Conservation (phyloP, 2,797 vertebrate genomes). For the Notamacropus eugenii region DNA sequence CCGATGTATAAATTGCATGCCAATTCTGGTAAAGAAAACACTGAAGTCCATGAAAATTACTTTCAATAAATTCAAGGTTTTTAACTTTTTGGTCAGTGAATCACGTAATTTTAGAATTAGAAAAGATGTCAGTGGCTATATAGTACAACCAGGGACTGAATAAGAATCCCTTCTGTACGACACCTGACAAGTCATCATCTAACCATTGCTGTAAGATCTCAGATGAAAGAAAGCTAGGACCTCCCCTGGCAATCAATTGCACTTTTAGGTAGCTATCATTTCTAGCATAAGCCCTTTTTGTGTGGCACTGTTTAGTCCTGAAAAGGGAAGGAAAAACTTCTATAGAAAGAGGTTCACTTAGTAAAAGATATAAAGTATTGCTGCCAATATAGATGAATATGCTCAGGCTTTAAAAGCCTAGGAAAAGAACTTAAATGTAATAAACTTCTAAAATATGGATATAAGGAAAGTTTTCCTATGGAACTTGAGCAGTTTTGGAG, state of each 20-base stretch:
- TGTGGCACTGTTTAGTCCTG: not conserved
- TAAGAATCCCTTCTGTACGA: not conserved
- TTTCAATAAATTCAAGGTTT: slow-evolving; percentile 3
- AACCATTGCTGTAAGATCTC: not conserved
- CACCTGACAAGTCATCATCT: not conserved
- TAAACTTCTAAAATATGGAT: not conserved
- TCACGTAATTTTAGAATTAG: not conserved
- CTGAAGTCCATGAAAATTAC: not conserved
- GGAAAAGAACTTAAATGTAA: not conserved
- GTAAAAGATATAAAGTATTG: not conserved
- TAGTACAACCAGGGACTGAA: not conserved
- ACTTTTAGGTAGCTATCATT: not conserved
- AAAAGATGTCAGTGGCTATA: not conserved
- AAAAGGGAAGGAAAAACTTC: not conserved
- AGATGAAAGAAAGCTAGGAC: not conserved
- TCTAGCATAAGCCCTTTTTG: not conserved
- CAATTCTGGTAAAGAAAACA: not conserved
- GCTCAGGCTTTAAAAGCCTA: not conserved
- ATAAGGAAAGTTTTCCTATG: not conserved
- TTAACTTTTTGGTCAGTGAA: not conserved
- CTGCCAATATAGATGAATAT: not conserved
- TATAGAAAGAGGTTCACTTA: not conserved
- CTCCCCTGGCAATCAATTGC: not conserved
- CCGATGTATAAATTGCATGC: slow-evolving; percentile 38
- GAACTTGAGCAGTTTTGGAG: not conserved